Evolutionary conservation across 2,888 invertebrate species (phyloP), one percentile per base, ranked within the genome.

Genomic region (Apantesis nais): DNA sequence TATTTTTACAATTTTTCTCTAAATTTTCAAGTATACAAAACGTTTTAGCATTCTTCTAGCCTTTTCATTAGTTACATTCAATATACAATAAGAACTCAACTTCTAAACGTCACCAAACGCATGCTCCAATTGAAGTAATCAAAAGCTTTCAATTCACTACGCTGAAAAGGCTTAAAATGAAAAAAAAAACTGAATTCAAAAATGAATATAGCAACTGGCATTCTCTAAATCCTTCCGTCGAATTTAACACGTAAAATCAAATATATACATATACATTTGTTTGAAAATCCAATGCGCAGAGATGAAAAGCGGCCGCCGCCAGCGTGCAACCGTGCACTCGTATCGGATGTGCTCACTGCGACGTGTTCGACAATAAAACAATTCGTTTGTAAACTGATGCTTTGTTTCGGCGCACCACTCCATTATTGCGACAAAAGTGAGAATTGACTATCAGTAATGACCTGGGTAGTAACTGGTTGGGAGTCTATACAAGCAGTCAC

Each of bases 321-420:
- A 29, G 65, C 8, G 52, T 67, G 67, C 67, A 41, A 60, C 44
- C 60, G 61, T 67, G 60, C 64, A 37, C 37, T 29, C 58, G 48
- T 61, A 65, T 67, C 64, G 60, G 67, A 37, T 67, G 48, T 60
- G 60, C 41, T 52, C 64, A 66, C 55, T 67, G 48, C 39, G 62
- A 63, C 66, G 69, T 39, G 67, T 11, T 37, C 65, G 64, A 79
- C 76, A 75, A 81, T 82, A 79, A 68, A 74, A 72, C 71, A 76
- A 83, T 75, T 83, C 76, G 73, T 70, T 83, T 82, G 80, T 78
- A 71, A 77, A 74, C 67, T 67, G 74, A 79, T 52, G 73, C 75
- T 76, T 82, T 82, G 78, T 83, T 78, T 75, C 62, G 65, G 68
- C 52, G 31, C 66, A 44, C 44, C 76, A 74, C 41, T 62, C 69